These are phyloP conservation scores for Oscheius sp. DNA, from an alignment of 2,888 invertebrate species.

Conservation along the genomic window DNA sequence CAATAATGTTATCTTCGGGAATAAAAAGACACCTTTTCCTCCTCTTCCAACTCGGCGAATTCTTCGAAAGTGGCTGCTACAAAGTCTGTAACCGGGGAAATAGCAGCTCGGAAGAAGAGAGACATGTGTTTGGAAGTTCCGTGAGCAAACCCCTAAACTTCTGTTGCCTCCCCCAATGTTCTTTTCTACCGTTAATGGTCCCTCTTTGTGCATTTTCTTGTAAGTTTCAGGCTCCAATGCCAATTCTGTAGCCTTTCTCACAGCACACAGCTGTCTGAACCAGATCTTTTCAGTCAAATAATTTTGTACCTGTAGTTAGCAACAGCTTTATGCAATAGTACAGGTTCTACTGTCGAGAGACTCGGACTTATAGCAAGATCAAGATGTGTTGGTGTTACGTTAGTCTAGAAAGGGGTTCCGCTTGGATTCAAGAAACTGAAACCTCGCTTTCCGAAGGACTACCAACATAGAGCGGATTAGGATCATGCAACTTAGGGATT, in stretches of 20 bases:
- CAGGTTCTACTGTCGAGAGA: not conserved
- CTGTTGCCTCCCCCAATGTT: not conserved
- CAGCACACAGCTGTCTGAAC: slow-evolving; percentile 11
- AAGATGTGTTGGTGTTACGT: not conserved
- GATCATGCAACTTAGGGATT: slow-evolving; percentile 11
- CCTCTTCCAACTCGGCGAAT: slow-evolving; percentile 6
- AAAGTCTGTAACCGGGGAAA: slow-evolving; percentile 19
- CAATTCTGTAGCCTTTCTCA: slow-evolving; percentile 22
- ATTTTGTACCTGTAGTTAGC: slow-evolving; percentile 10
- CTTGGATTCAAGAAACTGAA: not conserved
- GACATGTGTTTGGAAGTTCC: slow-evolving; percentile 22
- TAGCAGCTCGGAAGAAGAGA: slow-evolving; percentile 24
- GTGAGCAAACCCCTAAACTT: not conserved
- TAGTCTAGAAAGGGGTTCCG: not conserved
- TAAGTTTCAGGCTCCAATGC: slow-evolving; percentile 18
- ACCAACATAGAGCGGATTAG: slow-evolving; percentile 13
- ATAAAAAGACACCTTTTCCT: slow-evolving; percentile 18
- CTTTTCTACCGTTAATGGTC: not conserved
- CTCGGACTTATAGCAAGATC: not conserved
- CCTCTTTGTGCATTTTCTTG: slow-evolving; percentile 6
- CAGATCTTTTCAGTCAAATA: not conserved
- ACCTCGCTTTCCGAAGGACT: slow-evolving; percentile 24
- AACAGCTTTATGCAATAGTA: not conserved
- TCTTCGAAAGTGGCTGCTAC: slow-evolving; percentile 12
- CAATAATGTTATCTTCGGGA: not conserved